These are phyloP conservation scores for Bothrops jararaca DNA, from an alignment of 2,113 vertebrate species.

Conservation along the genomic window DNA sequence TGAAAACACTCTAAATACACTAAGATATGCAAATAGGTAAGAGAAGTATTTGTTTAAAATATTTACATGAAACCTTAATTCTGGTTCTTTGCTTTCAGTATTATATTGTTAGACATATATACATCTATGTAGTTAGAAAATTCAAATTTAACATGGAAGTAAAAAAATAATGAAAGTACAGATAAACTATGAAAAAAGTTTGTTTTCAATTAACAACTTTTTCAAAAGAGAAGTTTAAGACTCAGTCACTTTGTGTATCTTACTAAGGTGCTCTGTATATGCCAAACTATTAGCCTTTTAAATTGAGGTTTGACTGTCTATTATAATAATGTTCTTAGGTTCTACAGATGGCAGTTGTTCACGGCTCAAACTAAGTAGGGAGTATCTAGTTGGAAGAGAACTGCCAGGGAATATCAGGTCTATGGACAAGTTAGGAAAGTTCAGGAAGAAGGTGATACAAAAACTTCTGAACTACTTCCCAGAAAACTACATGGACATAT, in stretches of 20 bases:
- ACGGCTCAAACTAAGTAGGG: not conserved
- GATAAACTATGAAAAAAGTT: not conserved
- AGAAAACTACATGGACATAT: not conserved
- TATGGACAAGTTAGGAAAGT: not conserved
- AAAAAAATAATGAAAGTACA: not conserved
- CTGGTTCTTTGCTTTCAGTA: not conserved
- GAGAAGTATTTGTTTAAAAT: slow-evolving; percentile 35
- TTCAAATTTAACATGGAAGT: not conserved
- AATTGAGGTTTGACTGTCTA: not conserved
- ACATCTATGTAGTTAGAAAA: slow-evolving; percentile 8
- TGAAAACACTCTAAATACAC: slow-evolving; percentile 96
- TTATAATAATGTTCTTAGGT: not conserved
- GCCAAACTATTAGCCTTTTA: not conserved
- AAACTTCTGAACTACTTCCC: not conserved
- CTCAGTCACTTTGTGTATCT: not conserved
- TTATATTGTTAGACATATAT: not conserved
- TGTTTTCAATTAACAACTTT: not conserved
- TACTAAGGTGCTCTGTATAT: not conserved
- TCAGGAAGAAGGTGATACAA: not conserved
- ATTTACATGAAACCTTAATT: not conserved
- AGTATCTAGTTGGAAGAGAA: not conserved
- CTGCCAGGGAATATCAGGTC: not conserved
- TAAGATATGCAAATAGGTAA: slow-evolving; percentile 98
- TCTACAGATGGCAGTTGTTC: not conserved
- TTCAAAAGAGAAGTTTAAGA: not conserved